Conservation (phyloP, 2,888 invertebrate genomes). For the Andrena bucephala region DNA sequence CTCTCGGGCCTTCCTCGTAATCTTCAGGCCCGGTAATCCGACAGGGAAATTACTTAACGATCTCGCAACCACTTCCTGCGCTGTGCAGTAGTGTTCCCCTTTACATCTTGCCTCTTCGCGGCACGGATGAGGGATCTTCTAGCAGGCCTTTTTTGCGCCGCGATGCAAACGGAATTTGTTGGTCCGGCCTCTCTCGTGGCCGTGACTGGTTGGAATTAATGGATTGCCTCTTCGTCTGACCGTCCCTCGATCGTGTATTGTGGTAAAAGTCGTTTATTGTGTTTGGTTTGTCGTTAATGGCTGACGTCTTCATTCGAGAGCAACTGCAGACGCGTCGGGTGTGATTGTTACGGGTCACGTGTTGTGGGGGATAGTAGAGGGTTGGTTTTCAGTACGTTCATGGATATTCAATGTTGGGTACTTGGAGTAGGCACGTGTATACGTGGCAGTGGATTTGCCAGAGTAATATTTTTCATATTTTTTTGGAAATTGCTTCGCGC, state of each 20-base stretch:
- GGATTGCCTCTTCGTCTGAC: conserved; percentile 8
- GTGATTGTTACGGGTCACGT: neutral
- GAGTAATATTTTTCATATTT: too few species aligned
- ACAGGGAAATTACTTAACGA: conserved; percentile 70
- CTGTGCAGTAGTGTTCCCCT: conserved; percentile 16
- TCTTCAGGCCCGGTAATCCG: conserved; percentile 58
- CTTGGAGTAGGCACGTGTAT: too few species aligned
- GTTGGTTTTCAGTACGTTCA: neutral
- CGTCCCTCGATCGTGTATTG: neutral
- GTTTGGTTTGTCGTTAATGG: neutral
- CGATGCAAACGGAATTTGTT: conserved; percentile 13
- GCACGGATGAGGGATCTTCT: conserved; percentile 16
- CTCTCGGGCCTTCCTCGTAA: conserved; percentile 42
- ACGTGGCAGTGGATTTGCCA: too few species aligned
- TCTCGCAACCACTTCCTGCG: conserved; percentile 49
- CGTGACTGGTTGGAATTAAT: neutral
- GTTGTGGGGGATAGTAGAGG: neutral
- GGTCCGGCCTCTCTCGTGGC: neutral
- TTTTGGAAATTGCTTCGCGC: too few species aligned
- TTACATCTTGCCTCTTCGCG: conserved; percentile 9
- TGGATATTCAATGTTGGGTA: too few species aligned
- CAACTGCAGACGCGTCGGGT: neutral
- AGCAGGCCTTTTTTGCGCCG: conserved; percentile 17
- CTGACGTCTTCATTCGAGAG: conserved; percentile 22
- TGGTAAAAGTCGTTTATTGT: neutral